phyloP scores from a whole-genome alignment of 2,113 vertebrate genomes.

The Talpa occidentalis region DNA sequence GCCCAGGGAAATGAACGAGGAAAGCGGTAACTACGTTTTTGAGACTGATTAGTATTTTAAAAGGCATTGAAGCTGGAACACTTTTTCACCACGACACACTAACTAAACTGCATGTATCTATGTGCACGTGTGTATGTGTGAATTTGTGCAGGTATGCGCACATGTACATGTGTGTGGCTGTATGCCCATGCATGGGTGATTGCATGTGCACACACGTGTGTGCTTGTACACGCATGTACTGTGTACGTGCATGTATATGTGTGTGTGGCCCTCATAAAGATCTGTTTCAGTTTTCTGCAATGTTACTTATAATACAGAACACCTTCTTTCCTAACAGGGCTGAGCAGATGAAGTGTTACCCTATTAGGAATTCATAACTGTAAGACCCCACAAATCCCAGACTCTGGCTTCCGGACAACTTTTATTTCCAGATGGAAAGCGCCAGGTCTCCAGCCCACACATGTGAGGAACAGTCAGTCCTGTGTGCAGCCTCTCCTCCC shows the following conservation, averaged over 20 bases:
- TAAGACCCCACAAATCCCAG: too few species aligned
- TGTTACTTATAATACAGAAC: not conserved
- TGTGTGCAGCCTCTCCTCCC: not conserved
- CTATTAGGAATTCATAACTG: not conserved
- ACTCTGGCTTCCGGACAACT: not conserved
- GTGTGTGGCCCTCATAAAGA: not conserved
- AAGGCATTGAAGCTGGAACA: not conserved
- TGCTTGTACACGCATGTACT: too few species aligned
- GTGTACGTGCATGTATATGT: not conserved
- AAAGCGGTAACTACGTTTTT: accelerated
- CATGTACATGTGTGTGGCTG: not conserved
- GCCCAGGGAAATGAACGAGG: accelerated
- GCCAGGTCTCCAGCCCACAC: not conserved
- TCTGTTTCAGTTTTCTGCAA: not conserved
- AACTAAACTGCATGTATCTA: not conserved
- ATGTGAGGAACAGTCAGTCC: not conserved
- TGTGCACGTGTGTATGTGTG: too few species aligned
- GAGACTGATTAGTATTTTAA: not conserved
- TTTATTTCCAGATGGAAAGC: not conserved
- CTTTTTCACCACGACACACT: not conserved
- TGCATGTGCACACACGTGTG: too few species aligned
- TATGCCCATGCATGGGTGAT: accelerated
- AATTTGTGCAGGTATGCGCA: too few species aligned
- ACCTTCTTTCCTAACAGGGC: not conserved
- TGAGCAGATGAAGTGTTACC: not conserved